A percentile compares a stretch with the other conserved stretches of the same genome.
Conservation (phyloP, 2,113 vertebrate species). For the Bambusicola thoracicus region DNA sequence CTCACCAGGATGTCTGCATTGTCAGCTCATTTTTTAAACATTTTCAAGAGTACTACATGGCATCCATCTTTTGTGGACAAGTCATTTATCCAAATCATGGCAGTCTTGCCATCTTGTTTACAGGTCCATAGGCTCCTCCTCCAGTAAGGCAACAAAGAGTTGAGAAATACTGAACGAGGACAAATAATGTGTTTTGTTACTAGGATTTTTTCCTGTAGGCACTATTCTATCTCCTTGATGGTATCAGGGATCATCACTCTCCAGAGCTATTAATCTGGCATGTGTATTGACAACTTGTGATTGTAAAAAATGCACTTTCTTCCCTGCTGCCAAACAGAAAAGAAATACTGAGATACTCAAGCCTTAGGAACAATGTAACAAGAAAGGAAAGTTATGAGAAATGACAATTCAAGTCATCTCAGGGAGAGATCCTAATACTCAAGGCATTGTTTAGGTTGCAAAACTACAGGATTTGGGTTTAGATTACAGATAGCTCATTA, state of each 20-base stretch:
- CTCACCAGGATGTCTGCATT: no score
- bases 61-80: background rate
- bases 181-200: background rate
- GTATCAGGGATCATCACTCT: constrained; percentile 40
- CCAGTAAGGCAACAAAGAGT: background rate
- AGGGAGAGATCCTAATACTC: background rate
- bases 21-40: background rate
- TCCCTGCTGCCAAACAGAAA: background rate
- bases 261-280: constrained; percentile 43
- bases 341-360: background rate
- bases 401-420: background rate
- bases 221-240: background rate
- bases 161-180: background rate
- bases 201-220: background rate
- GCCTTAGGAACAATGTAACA: background rate
- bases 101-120: background rate
- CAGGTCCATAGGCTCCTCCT: background rate
- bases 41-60: background rate
- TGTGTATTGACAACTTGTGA: background rate
- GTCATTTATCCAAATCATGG: background rate
- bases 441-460: background rate
- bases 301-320: constrained; percentile 32
- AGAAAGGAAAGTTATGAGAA: background rate
- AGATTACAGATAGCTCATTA: background rate
- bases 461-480: background rate